Conservation (phyloP, 2,113 vertebrate genomes). For the Potamarius usumacintae region DNA sequence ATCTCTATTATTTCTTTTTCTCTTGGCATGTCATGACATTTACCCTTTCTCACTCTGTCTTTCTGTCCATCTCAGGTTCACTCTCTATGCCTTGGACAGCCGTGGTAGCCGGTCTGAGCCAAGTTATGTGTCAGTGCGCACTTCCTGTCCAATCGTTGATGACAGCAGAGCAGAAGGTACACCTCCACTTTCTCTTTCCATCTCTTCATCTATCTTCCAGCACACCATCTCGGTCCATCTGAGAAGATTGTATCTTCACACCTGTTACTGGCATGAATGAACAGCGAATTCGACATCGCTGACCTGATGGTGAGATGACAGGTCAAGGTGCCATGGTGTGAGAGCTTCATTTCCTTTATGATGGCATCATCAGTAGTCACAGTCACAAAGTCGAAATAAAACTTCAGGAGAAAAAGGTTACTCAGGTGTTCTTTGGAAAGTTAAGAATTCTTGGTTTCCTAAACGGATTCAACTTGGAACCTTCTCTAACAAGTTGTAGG, state of each 20-base stretch:
- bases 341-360: constrained; percentile 16
- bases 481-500: neutral
- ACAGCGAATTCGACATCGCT: neutral
- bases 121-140: constrained; percentile 88
- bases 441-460: neutral
- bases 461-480: neutral
- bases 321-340: constrained; percentile 41
- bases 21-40: neutral
- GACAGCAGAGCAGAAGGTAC: constrained; percentile 96
- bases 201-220: neutral
- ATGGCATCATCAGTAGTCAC: constrained; percentile 10
- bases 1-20: neutral
- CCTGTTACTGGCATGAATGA: constrained; percentile 31
- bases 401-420: neutral
- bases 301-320: neutral
- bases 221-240: neutral
- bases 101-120: constrained; percentile 89
- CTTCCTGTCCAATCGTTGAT: constrained; percentile 92
- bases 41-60: neutral
- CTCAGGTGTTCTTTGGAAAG: neutral
- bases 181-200: neutral
- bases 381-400: neutral
- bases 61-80: constrained; percentile 78
- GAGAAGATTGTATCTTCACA: constrained; percentile 35
- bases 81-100: constrained; percentile 89